Base-by-base conservation (phyloP, 2,797 vertebrate species). In the Gobio occitaniae region DNA sequence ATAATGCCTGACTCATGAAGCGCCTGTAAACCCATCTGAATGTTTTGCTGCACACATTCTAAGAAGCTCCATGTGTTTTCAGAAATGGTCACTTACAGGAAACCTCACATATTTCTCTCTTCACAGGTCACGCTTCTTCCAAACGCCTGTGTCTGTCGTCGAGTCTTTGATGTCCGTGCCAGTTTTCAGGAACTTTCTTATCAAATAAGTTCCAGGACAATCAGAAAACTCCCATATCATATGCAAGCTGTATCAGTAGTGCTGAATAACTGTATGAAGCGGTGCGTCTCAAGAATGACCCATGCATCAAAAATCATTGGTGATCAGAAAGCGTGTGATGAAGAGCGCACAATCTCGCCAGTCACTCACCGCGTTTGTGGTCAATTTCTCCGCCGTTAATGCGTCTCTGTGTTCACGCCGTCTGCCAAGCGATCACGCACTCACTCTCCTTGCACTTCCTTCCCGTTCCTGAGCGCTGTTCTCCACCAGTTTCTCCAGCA, bases 341-440 rank as follows among this genome's bases (percentile, higher is more conserved):
- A 29, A 63, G 61, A 63, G 25, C 36, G 12, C 2, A n/a, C 32
- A 10, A 47, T 61, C 54, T 63, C n/a, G 44, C n/a, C 6, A 25
- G 44, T 70, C 66, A 82, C 80, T 82, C 80, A 82, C 80, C 68
- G 80, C 56, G n/a, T 32, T 32, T 61, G 52, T 13, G 68, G 68
- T 70, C 66, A 44, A 68, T 82, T 38, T 69, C 65, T 69, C 65
- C 15, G 65, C 7, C 6, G 80, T 71, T 68, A 29, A 32, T 1
- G 29, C 0, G 63, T 32, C 25, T 65, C 12, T 6, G 25, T 32
- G 36, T 32, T 61, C 38, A 69, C 68, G n/a, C 38, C 12, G 80
- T 59, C 54, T 48, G 50, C 7, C 10, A 52, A 56, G 48, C 66
- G 50, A 56, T 50, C 12, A 8, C 17, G 4, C 63, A 32, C 41